Percentiles rank a stretch among this genome's conserved stretches.
These are phyloP conservation scores for Bathynomus jamesi DNA, from an alignment of 1,140 invertebrate genomes.

Conservation along the genomic window DNA sequence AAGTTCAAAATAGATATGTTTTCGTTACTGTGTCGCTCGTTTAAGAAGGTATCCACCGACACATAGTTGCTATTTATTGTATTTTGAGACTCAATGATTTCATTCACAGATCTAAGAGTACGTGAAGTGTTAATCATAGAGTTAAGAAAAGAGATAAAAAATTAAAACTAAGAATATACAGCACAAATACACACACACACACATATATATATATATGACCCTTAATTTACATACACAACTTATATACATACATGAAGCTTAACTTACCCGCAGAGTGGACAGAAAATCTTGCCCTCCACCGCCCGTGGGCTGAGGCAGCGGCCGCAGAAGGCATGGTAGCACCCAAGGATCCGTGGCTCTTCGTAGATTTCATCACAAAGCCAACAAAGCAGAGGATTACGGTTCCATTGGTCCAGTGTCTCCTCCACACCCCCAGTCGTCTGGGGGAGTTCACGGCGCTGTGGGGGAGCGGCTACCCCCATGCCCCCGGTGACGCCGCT, in stretches of 20 bases:
- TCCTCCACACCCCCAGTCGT: slow-evolving; percentile 15
- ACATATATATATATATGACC: background rate
- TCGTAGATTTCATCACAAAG: slow-evolving; percentile 60
- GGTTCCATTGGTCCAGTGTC: slow-evolving; percentile 37
- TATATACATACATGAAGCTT: background rate
- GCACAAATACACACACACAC: background rate
- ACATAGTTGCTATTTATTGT: too few relatives aligned
- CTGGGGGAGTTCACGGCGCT: background rate
- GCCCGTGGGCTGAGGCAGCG: slow-evolving; percentile 54
- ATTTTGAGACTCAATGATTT: too few relatives aligned
- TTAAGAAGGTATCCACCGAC: too few relatives aligned
- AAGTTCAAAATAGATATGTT: too few relatives aligned
- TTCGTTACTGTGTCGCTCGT: too few relatives aligned
- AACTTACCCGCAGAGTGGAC: slow-evolving; percentile 59
- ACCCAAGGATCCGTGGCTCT: slow-evolving; percentile 58
- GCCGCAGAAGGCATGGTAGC: slow-evolving; percentile 62
- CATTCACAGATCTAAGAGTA: too few relatives aligned
- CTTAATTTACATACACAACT: too few relatives aligned
- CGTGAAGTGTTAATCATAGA: too few relatives aligned
- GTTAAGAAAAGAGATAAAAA: too few relatives aligned
- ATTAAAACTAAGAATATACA: too few relatives aligned
- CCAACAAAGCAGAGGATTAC: slow-evolving; percentile 57
- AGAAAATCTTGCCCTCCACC: slow-evolving; percentile 54
- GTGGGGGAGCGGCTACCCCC: background rate
- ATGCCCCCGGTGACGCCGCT: background rate